These are phyloP conservation scores for Antitype chi DNA, from an alignment of 2,888 invertebrate genomes.

Conservation along the genomic window DNA sequence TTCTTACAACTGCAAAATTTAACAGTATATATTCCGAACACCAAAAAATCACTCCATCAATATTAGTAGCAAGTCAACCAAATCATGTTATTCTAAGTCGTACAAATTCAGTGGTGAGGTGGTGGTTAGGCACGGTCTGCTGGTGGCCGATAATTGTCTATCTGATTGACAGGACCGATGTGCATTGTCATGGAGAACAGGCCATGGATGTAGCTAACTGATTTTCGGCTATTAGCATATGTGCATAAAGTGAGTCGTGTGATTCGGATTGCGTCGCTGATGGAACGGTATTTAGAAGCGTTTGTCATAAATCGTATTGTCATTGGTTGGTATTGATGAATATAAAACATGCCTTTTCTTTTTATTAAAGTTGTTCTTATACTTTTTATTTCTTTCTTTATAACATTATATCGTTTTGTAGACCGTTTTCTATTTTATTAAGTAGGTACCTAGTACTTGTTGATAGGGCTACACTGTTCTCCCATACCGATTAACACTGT, in stretches of 20 bases:
- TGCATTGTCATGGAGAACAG: constrained; percentile 69
- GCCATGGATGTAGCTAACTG: constrained; percentile 26
- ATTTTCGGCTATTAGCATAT: constrained; percentile 47
- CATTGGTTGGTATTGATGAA: background rate
- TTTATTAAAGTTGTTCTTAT: background rate
- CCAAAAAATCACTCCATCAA: constrained; percentile 32
- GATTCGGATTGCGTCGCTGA: background rate
- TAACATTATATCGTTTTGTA: too few relatives aligned
- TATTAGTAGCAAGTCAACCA: constrained; percentile 42
- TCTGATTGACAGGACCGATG: constrained; percentile 82
- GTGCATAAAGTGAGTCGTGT: constrained; percentile 17
- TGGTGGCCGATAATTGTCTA: constrained; percentile 82
- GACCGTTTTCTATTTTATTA: too few relatives aligned
- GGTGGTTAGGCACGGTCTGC: constrained; percentile 83
- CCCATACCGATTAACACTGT: too few relatives aligned
- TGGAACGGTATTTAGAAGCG: background rate
- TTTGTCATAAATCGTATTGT: background rate
- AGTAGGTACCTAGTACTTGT: too few relatives aligned
- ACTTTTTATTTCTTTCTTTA: background rate
- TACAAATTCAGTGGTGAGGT: constrained; percentile 77
- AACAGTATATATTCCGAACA: constrained; percentile 5
- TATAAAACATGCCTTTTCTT: background rate
- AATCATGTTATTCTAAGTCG: constrained; percentile 61
- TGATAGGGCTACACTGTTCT: too few relatives aligned
- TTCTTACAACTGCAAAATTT: background rate